These are phyloP conservation scores for Sebastes melanostomus DNA, from an alignment of 2,797 vertebrate species.

Conservation along the genomic window DNA sequence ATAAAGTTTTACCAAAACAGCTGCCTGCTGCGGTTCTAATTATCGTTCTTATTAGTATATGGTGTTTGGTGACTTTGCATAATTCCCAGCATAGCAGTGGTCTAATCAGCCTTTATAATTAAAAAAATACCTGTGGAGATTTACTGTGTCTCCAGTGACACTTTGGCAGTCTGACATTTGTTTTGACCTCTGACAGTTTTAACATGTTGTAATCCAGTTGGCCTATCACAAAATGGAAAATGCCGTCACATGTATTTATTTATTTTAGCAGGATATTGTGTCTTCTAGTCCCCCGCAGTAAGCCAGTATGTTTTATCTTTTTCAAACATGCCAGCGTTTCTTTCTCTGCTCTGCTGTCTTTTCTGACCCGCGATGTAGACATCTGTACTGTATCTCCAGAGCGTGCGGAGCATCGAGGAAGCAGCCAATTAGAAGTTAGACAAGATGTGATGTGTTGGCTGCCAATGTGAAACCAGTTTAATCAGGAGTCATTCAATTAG, in stretches of 20 bases:
- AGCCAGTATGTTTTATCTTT: background rate
- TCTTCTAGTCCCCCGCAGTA: background rate
- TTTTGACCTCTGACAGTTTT: background rate
- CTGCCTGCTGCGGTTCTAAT: background rate
- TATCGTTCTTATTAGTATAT: background rate
- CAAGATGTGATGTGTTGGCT: constrained; percentile 68
- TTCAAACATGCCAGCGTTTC: background rate
- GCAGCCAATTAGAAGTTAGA: constrained; percentile 65
- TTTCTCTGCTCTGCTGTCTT: background rate
- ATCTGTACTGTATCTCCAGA: constrained; percentile 29
- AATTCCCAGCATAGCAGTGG: background rate
- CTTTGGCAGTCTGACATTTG: background rate
- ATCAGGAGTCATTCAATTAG: constrained; percentile 77
- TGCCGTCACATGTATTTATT: background rate
- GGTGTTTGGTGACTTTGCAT: background rate
- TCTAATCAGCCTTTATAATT: background rate
- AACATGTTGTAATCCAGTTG: background rate
- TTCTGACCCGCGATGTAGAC: background rate
- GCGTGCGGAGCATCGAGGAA: constrained; percentile 43
- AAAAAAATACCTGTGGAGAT: background rate
- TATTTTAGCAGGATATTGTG: background rate
- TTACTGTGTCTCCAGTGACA: background rate
- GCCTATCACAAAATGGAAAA: background rate
- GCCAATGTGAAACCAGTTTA: constrained; percentile 72
- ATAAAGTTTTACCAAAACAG: background rate